Conservation (phyloP, 2,888 invertebrate genomes). For the Panorpa germanica region DNA sequence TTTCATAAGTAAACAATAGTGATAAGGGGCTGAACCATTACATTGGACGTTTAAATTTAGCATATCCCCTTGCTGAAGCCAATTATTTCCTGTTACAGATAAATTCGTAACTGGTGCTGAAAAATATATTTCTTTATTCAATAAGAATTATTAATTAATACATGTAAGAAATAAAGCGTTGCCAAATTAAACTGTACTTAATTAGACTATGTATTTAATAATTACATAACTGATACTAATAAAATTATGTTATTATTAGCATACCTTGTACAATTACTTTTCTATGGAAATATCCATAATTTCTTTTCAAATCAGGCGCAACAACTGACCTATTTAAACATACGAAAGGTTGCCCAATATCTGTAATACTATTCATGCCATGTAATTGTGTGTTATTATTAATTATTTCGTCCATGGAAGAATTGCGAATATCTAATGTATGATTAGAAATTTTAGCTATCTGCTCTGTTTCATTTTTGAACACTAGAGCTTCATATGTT, state of each 20-base stretch:
- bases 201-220: too few species aligned
- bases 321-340: conserved; percentile 40
- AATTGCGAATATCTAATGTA: too few species aligned
- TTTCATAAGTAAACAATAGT: conserved; percentile 46
- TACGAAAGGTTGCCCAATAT: conserved; percentile 25
- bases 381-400: too few species aligned
- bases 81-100: conserved; percentile 53
- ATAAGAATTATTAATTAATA: conserved; percentile 6
- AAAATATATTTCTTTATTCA: conserved; percentile 2
- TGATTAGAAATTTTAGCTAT: too few species aligned
- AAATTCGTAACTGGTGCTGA: conserved; percentile 55
- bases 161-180: background rate
- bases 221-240: too few species aligned
- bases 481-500: background rate
- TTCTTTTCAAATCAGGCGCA: conserved; percentile 41
- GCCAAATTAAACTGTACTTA: conserved; percentile 1
- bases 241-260: conserved; percentile 10
- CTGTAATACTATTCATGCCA: conserved; percentile 14
- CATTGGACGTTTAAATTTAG: conserved; percentile 51
- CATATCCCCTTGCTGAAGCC: conserved; percentile 68
- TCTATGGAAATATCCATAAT: conserved; percentile 53
- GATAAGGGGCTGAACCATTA: conserved; percentile 52
- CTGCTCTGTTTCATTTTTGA: conserved; percentile 16
- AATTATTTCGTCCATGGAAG: too few species aligned
- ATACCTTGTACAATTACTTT: conserved; percentile 49